Conservation (phyloP, 2,888 invertebrate genomes). For the Strigamia maritima region DNA sequence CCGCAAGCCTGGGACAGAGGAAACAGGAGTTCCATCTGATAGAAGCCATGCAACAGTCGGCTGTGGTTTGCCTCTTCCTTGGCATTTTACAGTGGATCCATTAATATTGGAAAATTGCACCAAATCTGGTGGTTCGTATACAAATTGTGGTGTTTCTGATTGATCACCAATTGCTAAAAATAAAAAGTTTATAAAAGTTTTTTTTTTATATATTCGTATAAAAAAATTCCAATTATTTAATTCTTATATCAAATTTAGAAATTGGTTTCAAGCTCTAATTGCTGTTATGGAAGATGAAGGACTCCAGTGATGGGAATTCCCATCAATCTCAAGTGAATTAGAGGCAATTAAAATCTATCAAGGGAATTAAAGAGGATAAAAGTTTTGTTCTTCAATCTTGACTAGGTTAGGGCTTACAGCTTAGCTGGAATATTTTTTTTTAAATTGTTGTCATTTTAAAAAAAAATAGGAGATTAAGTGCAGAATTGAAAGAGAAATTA, state of each 20-base stretch:
- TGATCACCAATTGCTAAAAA: background rate
- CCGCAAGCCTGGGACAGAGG: background rate
- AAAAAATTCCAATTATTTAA: too few relatives aligned
- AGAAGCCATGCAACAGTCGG: background rate
- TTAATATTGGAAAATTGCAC: background rate
- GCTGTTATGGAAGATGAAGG: background rate
- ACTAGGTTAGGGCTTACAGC: too few relatives aligned
- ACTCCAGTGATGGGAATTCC: background rate
- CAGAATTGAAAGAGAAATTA: background rate
- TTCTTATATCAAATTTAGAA: too few relatives aligned
- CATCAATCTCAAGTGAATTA: background rate
- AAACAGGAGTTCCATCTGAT: conserved; percentile 1
- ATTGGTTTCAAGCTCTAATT: background rate
- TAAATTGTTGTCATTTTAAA: background rate
- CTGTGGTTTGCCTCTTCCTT: conserved; percentile 1
- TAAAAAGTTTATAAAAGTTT: too few relatives aligned
- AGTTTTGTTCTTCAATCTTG: background rate
- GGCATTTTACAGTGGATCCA: background rate
- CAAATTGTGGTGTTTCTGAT: background rate
- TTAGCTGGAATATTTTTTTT: too few relatives aligned
- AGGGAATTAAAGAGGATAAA: background rate
- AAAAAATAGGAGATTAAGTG: background rate
- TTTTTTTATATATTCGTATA: too few relatives aligned
- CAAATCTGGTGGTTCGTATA: background rate
- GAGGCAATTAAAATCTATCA: background rate